Evolutionary conservation across 2,113 vertebrate species (phyloP).

Genomic region (Thermophis baileyi): DNA sequence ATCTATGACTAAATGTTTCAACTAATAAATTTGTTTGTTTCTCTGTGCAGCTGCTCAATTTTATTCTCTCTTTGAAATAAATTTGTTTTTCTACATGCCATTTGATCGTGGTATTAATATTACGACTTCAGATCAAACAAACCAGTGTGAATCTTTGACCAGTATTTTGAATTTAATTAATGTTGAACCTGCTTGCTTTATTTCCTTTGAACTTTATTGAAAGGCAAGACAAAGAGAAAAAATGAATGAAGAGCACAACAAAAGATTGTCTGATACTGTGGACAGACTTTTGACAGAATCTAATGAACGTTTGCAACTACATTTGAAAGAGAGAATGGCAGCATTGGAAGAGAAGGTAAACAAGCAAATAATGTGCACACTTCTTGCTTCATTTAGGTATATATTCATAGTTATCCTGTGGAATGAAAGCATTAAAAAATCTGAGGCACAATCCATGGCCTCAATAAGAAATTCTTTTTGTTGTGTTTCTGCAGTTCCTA

Average conservation of each 20-base stretch:
- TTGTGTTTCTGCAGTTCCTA: background rate
- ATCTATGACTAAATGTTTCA: background rate
- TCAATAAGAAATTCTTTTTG: background rate
- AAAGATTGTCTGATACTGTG: slow-evolving; percentile 94
- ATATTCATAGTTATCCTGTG: background rate
- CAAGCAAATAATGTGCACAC: background rate
- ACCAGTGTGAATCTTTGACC: background rate
- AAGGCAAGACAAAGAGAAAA: slow-evolving; percentile 99
- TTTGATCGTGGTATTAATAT: background rate
- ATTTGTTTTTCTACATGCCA: background rate
- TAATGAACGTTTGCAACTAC: slow-evolving; percentile 93
- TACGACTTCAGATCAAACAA: background rate
- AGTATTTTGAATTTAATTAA: background rate
- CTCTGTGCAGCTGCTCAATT: background rate
- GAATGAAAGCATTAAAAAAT: background rate
- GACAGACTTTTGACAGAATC: slow-evolving; percentile 96
- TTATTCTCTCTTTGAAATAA: background rate
- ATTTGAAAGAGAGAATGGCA: slow-evolving; percentile 97
- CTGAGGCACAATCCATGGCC: background rate
- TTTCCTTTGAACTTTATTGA: slow-evolving; percentile 34
- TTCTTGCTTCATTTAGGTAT: background rate
- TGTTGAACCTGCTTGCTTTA: slow-evolving; percentile 10
- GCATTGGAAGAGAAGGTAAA: slow-evolving; percentile 95
- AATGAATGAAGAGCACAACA: slow-evolving; percentile 99
- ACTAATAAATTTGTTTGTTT: background rate